Percentiles rank a stretch among this genome's conserved stretches.
These are phyloP conservation scores for Fistularia tabacaria DNA, from an alignment of 2,797 vertebrate species.

Conservation along the genomic window DNA sequence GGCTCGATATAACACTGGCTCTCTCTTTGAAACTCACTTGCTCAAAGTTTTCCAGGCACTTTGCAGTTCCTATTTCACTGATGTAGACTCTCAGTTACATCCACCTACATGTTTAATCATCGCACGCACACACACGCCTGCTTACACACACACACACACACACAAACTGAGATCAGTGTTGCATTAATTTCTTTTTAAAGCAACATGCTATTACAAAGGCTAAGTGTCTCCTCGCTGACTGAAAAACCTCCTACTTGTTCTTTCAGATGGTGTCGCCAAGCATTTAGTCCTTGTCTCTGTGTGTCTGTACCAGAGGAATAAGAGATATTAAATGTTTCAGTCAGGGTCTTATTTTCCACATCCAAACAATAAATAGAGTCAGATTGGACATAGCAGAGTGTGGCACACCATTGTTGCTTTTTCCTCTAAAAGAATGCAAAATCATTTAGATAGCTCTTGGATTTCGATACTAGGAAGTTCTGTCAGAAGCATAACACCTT, in stretches of 20 bases:
- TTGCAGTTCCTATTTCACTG: background rate
- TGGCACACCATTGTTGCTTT: too few relatives aligned
- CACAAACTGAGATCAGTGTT: constrained; percentile 11
- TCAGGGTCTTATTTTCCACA: too few relatives aligned
- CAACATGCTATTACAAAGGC: constrained; percentile 23
- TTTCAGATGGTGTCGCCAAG: background rate
- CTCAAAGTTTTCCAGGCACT: constrained; percentile 9
- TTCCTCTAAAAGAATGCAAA: too few relatives aligned
- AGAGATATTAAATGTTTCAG: too few relatives aligned
- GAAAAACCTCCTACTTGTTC: constrained; percentile 19
- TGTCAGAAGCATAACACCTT: too few relatives aligned
- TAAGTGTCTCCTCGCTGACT: constrained; percentile 9
- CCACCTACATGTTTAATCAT: constrained; percentile 23
- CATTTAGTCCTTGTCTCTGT: too few relatives aligned
- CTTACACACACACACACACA: background rate
- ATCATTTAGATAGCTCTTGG: too few relatives aligned
- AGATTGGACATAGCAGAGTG: too few relatives aligned
- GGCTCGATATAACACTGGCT: background rate
- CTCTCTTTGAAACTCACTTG: constrained; percentile 5
- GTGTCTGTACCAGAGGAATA: too few relatives aligned
- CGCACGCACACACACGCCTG: constrained; percentile 4
- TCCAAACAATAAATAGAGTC: too few relatives aligned
- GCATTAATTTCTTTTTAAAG: constrained; percentile 26
- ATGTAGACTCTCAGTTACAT: constrained; percentile 13
- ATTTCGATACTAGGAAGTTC: too few relatives aligned